Base-by-base conservation (phyloP, 2,888 invertebrate genomes). In the Arrhopalites spinosus region DNA sequence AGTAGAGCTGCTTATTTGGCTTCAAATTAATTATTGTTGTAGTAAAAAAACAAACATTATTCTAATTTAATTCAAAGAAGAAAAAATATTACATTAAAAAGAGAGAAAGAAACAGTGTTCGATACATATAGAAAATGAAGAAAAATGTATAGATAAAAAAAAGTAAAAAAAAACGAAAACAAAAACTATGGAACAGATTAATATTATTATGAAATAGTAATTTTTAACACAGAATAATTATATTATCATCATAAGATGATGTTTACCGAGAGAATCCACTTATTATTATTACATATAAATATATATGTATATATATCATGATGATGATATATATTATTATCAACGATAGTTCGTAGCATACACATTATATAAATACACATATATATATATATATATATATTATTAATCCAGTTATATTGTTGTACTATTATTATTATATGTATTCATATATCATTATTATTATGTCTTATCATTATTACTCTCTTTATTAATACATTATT, bases 201-300 rank as follows among this genome's bases (percentile, higher is more conserved):
- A 64, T 30, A 36, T 64, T 30, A 64, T 64, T 30, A n/a, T 20
- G 23, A 20, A 53, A 53, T 61, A 27, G 17, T 27, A 27, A 17
- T 66, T 23, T 45, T 66, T 13, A 66, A 45, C 43, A 64, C 43
- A 36, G 29, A n/a, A 23, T 61, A 61, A n/a, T 25, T 29, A 29
- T 63, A 63, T 63, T 63, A 63, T 11, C 63, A 29, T 63, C 20
- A 23, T 30, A 45, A 11, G 20, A 66, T 66, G 20, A 66, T 66
- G 66, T 66, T 66, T 71, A 59, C 45, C 71, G 71, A 71, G 71
- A 71, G 71, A 71, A 71, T 71, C 59, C 53, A 71, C 36, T 59
- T 71, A 70, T 56, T 29, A 71, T 56, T 30, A 30, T 30, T 36
- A 64, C n/a, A n/a, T 64, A 36, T 25, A 59, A 23, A 23, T 59